These are phyloP conservation scores for Odontocerum albicorne DNA, from an alignment of 2,888 invertebrate species.

Conservation along the genomic window DNA sequence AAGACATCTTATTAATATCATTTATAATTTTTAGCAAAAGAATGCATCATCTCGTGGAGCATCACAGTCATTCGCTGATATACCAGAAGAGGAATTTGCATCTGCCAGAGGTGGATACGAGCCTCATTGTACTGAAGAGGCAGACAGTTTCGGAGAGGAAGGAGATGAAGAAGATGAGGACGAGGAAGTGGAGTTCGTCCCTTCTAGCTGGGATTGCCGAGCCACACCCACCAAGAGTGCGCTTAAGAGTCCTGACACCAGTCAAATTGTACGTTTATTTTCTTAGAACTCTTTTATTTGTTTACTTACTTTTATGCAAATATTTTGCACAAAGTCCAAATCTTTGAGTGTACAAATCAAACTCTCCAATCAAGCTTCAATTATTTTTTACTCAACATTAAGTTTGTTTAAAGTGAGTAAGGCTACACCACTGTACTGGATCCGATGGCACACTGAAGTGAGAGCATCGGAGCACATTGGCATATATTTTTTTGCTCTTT, in stretches of 20 bases:
- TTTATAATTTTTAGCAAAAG: slow-evolving; percentile 15
- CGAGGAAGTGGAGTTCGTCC: slow-evolving; percentile 74
- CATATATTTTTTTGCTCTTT: too few species aligned
- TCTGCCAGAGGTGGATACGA: slow-evolving; percentile 4
- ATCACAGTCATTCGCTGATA: slow-evolving; percentile 8
- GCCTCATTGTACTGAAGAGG: slow-evolving; percentile 14
- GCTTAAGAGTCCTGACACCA: slow-evolving; percentile 57
- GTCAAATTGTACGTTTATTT: slow-evolving; percentile 34
- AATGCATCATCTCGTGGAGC: slow-evolving; percentile 5
- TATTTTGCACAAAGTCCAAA: too few species aligned
- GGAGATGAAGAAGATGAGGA: slow-evolving; percentile 62
- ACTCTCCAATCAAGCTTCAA: too few species aligned
- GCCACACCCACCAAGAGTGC: slow-evolving; percentile 77
- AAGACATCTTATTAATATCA: too few species aligned
- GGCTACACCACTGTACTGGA: too few species aligned
- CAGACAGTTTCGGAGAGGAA: slow-evolving; percentile 36
- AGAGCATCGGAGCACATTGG: too few species aligned
- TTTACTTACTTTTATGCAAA: too few species aligned
- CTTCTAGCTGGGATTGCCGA: slow-evolving; percentile 80
- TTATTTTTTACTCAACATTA: too few species aligned
- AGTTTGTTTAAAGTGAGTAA: too few species aligned
- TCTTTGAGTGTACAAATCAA: too few species aligned
- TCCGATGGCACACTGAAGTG: too few species aligned
- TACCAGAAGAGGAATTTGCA: slow-evolving; percentile 14
- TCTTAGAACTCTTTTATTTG: too few species aligned